Evolutionary conservation across 2,113 vertebrate species (phyloP), one percentile per base, ranked within the genome.

Genomic region (Notothenia rossii): DNA sequence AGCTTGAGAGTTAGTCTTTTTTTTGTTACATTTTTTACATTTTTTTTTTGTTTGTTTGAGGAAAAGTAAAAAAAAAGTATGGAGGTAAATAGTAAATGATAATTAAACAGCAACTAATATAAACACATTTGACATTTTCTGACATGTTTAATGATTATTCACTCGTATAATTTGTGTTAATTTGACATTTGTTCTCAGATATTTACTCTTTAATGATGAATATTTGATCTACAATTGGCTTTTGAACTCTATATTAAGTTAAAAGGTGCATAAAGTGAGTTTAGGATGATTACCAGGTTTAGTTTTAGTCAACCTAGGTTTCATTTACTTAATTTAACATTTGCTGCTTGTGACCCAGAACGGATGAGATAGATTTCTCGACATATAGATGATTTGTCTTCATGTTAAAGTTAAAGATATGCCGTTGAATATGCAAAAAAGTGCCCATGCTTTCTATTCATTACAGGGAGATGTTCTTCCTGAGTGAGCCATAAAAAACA

Each of bases 401-500:
- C 17, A 12, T 48, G 36, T 8, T 40, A 40, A 36, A 36, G 36
- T 36, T 36, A 36, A 40, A 40, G 36, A 40, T 8, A 40, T 40
- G 36, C 36, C 5, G 7, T 40, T 40, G 36, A 40, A 40, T 8
- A 7, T 40, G 36, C 7, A 6, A 40, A 40, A 29, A 40, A 40
- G 36, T 55, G 5, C 20, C 54, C 63, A 3, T 20, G 43, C 10
- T 67, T 29, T 20, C 29, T 17, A 56, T 1, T 3, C 40, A 50
- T 58, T 4, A 54, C 5, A n/a, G 2, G 10, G 51, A 40, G 20
- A 45, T 2, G 8, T 55, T 9, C 15, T 17, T 5, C 54, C 33
- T 33, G 9, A 5, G 14, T 25, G 0, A 13, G 54, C 60, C 40
- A 61, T 75, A 75, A 64, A 81, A 77, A 10, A 4, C 10, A 74